Evolutionary conservation across 2,797 vertebrate species (phyloP), one percentile per base, ranked within the genome.

Genomic region (Mormyrops boulengeri): DNA sequence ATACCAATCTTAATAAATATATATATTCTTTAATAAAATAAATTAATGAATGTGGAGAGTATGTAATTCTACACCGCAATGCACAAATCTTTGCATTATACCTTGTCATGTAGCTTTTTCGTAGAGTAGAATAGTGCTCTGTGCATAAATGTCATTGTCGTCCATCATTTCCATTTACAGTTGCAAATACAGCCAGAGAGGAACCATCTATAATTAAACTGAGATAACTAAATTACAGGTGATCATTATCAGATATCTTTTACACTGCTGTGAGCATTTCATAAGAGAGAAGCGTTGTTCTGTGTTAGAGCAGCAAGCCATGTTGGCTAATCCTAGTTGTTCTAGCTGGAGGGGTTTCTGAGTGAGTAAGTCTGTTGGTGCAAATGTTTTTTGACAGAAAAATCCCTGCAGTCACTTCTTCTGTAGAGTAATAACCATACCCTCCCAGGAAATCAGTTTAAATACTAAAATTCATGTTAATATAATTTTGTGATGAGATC

Each of bases 221-320:
- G 4, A 17, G 34, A 30, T 47, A 30, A 84, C 41, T 89, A 57
- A 84, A 84, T 82, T 22, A 82, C 38, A 57, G 73, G 30, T 47
- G 69, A 82, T 85, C 47, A 50, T 85, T 85, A 85, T 85, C 82
- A 85, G n/a, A 85, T 85, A 14, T 85, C 17, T 8, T 85, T 85
- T 50, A 85, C 47, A 26, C 22, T 22, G 47, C 41, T 84, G 8
- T 12, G 82, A 50, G 41, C 82, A 50, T 85, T 50, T 85, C 22
- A 50, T 50, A 47, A 85, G 47, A 85, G n/a, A 49, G 9, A 11
- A 44, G 41, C 44, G 19, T 50, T 22, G n/a, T 85, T 85, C 47
- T 50, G 41, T 50, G 49, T 26, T 11, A 26, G n/a, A 85, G 77
- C 4, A n/a, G 41, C 41, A n/a, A 47, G 77, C 77, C 44, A 4